These are phyloP conservation scores for Lepidochrysops patricia DNA, from an alignment of 2,888 invertebrate genomes.

Conservation along the genomic window DNA sequence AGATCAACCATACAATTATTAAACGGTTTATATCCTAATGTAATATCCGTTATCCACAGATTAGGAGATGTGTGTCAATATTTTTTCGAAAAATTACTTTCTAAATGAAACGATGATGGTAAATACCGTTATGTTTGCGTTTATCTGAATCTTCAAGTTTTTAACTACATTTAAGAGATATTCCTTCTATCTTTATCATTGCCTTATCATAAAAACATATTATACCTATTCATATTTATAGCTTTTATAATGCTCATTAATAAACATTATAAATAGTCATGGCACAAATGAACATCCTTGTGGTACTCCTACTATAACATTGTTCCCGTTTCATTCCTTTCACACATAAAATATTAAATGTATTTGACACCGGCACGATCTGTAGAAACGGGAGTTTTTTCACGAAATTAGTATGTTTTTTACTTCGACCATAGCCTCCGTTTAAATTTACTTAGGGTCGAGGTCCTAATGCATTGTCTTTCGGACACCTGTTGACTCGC, in stretches of 20 bases:
- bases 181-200: neutral
- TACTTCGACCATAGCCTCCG: conserved; percentile 14
- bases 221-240: too few species aligned
- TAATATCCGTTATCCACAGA: conserved; percentile 3
- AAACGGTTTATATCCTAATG: neutral
- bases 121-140: conserved; percentile 6
- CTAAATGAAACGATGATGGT: conserved; percentile 6
- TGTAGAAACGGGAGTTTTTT: neutral
- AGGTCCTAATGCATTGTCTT: conserved; percentile 26
- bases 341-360: neutral
- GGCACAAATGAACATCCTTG: neutral
- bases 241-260: too few species aligned
- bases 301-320: neutral
- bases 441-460: conserved; percentile 27
- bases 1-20: neutral
- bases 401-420: conserved; percentile 12
- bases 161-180: neutral
- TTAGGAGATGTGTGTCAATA: conserved; percentile 4
- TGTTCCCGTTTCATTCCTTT: neutral
- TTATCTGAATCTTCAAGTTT: neutral
- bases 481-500: conserved; percentile 20
- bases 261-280: neutral
- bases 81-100: conserved; percentile 3
- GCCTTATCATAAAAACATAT: neutral
- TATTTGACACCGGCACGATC: neutral